phyloP scores from a whole-genome alignment of 2,797 vertebrate genomes.

The Thripadectes ignobilis region DNA sequence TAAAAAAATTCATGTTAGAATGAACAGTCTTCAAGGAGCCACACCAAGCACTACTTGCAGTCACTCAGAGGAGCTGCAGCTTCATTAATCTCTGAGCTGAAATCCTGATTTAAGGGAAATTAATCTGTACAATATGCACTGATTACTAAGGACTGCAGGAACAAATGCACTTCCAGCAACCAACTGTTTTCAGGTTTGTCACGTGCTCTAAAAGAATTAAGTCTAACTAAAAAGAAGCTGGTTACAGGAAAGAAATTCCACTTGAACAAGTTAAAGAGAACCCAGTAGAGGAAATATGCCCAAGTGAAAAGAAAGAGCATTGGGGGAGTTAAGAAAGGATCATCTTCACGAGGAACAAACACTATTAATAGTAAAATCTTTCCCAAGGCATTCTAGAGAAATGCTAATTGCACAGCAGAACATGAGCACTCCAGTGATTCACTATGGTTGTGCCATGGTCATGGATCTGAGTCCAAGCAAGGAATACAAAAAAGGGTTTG shows the following conservation, averaged over 20 bases:
- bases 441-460: constrained; percentile 61
- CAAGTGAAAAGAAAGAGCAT: background rate
- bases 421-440: constrained; percentile 17
- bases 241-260: background rate
- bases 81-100: background rate
- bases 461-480: background rate
- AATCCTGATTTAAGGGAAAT: background rate
- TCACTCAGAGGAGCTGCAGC: background rate
- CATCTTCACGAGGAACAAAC: background rate
- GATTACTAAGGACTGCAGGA: background rate
- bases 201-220: background rate
- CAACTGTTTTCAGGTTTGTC: background rate
- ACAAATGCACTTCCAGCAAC: background rate
- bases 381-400: constrained; percentile 1
- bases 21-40: background rate
- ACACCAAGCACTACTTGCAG: background rate
- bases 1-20: background rate
- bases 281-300: background rate
- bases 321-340: background rate
- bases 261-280: background rate
- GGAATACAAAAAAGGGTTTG: background rate
- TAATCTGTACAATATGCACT: background rate
- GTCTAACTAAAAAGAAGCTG: background rate
- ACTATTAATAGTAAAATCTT: background rate
- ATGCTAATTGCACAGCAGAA: constrained; percentile 30